Percentiles rank a stretch among this genome's conserved stretches.
Evolutionary conservation across 64 coral and sea anemone species (phyloP).

Genomic region (Acropora tenuis): DNA sequence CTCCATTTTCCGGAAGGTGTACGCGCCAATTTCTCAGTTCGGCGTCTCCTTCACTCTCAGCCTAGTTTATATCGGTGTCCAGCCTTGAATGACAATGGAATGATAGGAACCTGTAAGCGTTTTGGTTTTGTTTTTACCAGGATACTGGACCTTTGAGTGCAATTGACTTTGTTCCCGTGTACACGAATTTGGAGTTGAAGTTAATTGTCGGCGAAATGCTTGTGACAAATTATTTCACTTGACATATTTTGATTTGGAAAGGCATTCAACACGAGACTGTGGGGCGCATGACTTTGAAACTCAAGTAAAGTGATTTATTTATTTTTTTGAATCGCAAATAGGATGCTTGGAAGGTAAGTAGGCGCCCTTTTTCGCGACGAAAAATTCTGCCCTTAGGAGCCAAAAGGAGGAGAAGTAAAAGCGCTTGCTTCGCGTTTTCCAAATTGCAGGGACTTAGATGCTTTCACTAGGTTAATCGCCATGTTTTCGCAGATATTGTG

Average conservation of each 20-base stretch:
- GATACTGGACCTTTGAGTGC: background rate
- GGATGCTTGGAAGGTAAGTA: background rate
- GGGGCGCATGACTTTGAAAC: background rate
- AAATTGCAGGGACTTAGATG: conserved; percentile 5
- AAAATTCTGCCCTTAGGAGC: background rate
- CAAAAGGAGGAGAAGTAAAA: background rate
- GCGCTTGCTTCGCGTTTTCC: background rate
- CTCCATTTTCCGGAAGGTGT: background rate
- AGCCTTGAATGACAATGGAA: background rate
- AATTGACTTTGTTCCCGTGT: background rate
- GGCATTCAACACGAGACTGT: background rate
- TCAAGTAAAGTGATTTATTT: background rate
- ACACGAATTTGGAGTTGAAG: background rate
- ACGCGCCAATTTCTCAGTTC: background rate
- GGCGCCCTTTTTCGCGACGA: background rate
- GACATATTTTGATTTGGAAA: background rate
- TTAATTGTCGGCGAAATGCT: background rate
- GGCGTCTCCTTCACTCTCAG: background rate
- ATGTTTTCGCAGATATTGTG: background rate
- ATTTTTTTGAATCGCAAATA: background rate
- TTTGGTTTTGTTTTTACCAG: no score
- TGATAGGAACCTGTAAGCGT: no score
- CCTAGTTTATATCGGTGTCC: background rate
- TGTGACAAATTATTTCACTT: background rate
- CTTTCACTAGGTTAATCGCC: background rate